Base-by-base conservation (phyloP, 2,888 invertebrate species). In the Caenorhabditis becei region DNA sequence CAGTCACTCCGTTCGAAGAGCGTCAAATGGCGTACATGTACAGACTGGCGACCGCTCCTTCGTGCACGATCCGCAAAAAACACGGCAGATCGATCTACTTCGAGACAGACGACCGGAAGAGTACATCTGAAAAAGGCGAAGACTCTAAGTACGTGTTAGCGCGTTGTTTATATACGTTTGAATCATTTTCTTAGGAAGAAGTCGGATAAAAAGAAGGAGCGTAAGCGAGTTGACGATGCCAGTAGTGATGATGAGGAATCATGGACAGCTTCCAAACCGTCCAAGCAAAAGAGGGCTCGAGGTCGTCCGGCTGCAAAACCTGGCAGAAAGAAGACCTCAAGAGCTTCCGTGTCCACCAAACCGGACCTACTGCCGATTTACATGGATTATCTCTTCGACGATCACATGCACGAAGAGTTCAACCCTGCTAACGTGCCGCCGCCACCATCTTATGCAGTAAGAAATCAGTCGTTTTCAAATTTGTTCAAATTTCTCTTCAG, bases 1-100 rank as follows among this genome's bases (percentile, higher is more conserved):
- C 65, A 80, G 82, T 53, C 28, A 67, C 11, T 20, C 70, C 78
- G 14, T 51, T 82, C 41, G 74, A 74, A 47, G 44, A 65, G 7
- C 66, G 78, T 14, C 49, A 62, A n/a, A 65, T 74, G 58, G 24
- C 58, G 7, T 82, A 77, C 54, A 56, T 75, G 24, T 37, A 69
- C n/a, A 63, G 69, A 2, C 1, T 75, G 16, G 69, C 82, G 2
- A 61, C 37, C 7, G 69, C 58, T 35, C 78, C 82, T 10, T 41
- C 65, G 2, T 53, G 49, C 14, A 44, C 44, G 0, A 47, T 70
- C 24, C 62, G 82, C 4, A 78, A 61, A n/a, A 74, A 74, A 20
- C 65, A 63, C 26, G 62, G 49, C 0, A 44, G 69, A 54, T 61
- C 62, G 26, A 54, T 72, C 54, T 51, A 69, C 47, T 69, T 59